A percentile compares a stretch with the other conserved stretches of the same genome.
Evolutionary conservation across 2,888 invertebrate species (phyloP).

Genomic region (Eupithecia exiguata): DNA sequence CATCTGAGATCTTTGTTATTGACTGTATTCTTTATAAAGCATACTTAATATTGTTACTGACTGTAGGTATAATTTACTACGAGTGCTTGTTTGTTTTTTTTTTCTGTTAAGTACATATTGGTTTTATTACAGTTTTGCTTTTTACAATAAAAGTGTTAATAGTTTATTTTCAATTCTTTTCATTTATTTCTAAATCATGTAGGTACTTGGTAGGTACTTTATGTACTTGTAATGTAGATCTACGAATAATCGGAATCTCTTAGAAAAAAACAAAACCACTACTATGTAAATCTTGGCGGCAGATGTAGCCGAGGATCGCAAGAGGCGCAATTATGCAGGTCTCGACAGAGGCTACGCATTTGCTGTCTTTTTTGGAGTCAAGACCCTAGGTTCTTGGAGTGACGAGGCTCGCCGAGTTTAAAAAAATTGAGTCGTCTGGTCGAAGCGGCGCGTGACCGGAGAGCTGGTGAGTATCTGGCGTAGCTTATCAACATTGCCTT

Average conservation of each 20-base stretch:
- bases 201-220: neutral
- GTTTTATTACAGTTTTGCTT: slow-evolving; percentile 22
- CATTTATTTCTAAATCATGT: neutral
- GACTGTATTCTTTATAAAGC: neutral
- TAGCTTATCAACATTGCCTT: no score
- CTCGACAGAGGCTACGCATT: no score
- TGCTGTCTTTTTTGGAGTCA: no score
- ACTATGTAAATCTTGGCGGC: no score
- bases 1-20: neutral
- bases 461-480: no score
- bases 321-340: no score
- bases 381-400: no score
- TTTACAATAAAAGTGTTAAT: slow-evolving; percentile 38
- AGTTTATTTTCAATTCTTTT: slow-evolving; percentile 28
- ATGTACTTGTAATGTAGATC: no score
- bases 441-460: no score
- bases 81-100: slow-evolving; percentile 25
- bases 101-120: slow-evolving; percentile 15
- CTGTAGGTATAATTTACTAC: neutral
- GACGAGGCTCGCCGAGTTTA: no score
- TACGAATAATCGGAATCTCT: neutral
- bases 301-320: no score
- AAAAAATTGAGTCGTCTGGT: no score
- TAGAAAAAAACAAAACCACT: neutral
- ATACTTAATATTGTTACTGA: neutral